Percentiles rank a stretch among this genome's conserved stretches.
Conservation (phyloP, 2,888 invertebrate genomes). For the Maniola hyperantus region DNA sequence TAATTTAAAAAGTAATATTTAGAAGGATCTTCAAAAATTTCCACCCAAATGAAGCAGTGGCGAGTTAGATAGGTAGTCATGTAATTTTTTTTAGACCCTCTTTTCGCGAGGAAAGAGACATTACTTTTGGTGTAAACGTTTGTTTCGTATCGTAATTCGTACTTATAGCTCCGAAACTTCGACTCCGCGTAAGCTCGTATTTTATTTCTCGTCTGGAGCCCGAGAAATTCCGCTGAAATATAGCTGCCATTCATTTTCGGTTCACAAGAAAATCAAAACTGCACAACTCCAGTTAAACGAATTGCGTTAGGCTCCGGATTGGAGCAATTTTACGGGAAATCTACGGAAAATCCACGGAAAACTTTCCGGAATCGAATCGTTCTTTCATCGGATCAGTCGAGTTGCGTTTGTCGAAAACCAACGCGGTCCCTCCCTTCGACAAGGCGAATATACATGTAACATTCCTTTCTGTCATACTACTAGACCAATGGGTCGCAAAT, state of each 20-base stretch:
- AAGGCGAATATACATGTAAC: background rate
- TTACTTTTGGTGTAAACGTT: conserved; percentile 1
- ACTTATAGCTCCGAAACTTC: background rate
- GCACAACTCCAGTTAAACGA: conserved; percentile 28
- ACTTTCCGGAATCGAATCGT: conserved; percentile 18
- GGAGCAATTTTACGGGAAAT: conserved; percentile 16
- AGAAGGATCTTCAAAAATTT: too few relatives aligned
- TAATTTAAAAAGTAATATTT: too few relatives aligned
- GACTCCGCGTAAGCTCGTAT: conserved; percentile 8
- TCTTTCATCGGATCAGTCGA: conserved; percentile 22
- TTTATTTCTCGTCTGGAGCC: conserved; percentile 19
- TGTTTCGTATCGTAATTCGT: conserved; percentile 5
- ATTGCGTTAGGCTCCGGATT: conserved; percentile 21
- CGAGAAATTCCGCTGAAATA: conserved; percentile 23
- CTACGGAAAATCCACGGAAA: conserved; percentile 13
- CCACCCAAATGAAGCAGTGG: too few relatives aligned
- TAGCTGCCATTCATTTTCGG: conserved; percentile 26
- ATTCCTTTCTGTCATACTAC: background rate
- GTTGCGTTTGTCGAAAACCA: conserved; percentile 3
- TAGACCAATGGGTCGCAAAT: background rate
- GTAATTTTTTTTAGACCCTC: too few relatives aligned
- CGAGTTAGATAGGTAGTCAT: too few relatives aligned
- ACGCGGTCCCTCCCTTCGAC: background rate
- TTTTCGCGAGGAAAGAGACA: background rate
- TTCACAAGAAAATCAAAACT: conserved; percentile 28